Percentiles rank a stretch among this genome's conserved stretches.
These are phyloP conservation scores for Zaprionus vittiger DNA, from an alignment of 1,140 invertebrate species.

Conservation along the genomic window DNA sequence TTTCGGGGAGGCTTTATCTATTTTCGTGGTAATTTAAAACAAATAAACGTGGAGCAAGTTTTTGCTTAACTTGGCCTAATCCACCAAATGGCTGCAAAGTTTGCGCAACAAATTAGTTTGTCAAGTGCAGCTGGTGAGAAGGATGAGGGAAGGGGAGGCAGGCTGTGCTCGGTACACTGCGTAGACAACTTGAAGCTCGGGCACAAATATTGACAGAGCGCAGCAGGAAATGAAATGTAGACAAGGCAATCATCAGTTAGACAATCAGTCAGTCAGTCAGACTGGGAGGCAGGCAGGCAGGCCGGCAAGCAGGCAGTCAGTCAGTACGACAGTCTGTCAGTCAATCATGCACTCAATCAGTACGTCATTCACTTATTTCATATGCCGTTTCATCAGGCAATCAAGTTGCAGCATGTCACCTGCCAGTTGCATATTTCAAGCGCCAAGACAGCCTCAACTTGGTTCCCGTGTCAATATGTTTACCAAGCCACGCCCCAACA, in stretches of 20 bases:
- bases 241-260: conserved; percentile 32
- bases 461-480: conserved; percentile 74
- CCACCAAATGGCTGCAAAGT: conserved; percentile 50
- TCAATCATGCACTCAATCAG: conserved; percentile 13
- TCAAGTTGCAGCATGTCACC: conserved; percentile 35
- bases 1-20: conserved; percentile 63
- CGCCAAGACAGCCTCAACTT: conserved; percentile 42
- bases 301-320: conserved; percentile 7
- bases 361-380: conserved; percentile 36
- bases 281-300: conserved; percentile 6
- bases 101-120: conserved; percentile 80
- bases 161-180: conserved; percentile 4
- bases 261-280: conserved; percentile 5
- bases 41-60: conserved; percentile 62
- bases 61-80: conserved; percentile 48
- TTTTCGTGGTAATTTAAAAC: conserved; percentile 83
- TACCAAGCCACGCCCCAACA: conserved; percentile 29
- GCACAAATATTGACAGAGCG: conserved; percentile 45
- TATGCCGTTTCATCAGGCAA: conserved; percentile 65
- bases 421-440: conserved; percentile 63
- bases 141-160: conserved; percentile 15
- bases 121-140: conserved; percentile 63
- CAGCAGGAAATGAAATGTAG: conserved; percentile 75
- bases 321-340: neutral
- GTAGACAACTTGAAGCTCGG: conserved; percentile 40